Evolutionary conservation across 2,888 invertebrate species (phyloP).

Genomic region (Spilarctia lutea): DNA sequence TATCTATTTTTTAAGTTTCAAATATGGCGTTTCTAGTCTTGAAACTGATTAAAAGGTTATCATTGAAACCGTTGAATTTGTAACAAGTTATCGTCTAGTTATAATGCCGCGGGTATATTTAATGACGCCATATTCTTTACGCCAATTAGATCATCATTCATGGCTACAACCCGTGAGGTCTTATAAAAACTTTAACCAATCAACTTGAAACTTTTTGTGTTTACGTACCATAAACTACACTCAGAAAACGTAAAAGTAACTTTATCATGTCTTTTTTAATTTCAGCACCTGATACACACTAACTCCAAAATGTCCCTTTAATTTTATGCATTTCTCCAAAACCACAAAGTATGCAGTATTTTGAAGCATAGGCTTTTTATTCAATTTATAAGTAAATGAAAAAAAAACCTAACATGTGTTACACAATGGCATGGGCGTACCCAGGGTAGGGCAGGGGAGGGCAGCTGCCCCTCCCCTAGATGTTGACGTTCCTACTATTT

Average conservation of each 20-base stretch:
- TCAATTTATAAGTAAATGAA: not conserved
- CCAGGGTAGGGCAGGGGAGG: no score
- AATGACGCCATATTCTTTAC: slow-evolving; percentile 45
- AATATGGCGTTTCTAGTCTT: slow-evolving; percentile 61
- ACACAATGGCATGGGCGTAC: no score
- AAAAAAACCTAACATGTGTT: not conserved
- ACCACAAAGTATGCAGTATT: not conserved
- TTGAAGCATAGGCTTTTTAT: not conserved
- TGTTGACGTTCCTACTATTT: no score
- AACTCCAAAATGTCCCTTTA: not conserved
- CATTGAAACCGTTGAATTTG: slow-evolving; percentile 75
- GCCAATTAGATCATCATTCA: slow-evolving; percentile 2
- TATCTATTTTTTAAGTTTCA: slow-evolving; percentile 33
- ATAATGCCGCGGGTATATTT: slow-evolving; percentile 59
- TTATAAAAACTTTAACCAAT: not conserved
- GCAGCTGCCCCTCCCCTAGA: no score
- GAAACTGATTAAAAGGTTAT: slow-evolving; percentile 78
- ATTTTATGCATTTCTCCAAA: not conserved
- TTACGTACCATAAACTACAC: not conserved
- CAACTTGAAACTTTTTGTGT: not conserved
- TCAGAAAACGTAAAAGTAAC: not conserved
- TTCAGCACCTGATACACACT: not conserved
- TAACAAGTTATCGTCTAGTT: slow-evolving; percentile 71
- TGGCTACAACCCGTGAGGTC: not conserved
- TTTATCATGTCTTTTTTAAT: not conserved